A percentile compares a stretch with the other conserved stretches of the same genome.
phyloP scores from a whole-genome alignment of 2,888 invertebrate genomes.

The Sicus ferrugineus region DNA sequence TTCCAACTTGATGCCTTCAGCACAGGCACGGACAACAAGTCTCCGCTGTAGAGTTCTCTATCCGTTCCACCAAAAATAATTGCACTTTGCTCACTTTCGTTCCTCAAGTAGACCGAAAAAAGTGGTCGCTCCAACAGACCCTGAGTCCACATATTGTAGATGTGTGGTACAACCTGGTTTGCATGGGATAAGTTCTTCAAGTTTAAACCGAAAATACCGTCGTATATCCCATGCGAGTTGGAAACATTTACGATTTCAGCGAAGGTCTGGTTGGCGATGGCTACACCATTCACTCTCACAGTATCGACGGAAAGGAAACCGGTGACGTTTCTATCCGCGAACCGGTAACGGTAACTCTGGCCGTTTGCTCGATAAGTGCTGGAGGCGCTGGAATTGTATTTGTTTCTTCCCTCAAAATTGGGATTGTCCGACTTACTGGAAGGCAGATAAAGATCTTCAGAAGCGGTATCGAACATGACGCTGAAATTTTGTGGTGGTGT shows the following conservation, averaged over 20 bases:
- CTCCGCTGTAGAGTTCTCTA: conserved; percentile 78
- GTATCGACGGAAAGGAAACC: conserved; percentile 93
- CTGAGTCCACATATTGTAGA: conserved; percentile 89
- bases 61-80: conserved; percentile 92
- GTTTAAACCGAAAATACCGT: conserved; percentile 95
- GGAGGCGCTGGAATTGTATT: conserved; percentile 68
- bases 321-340: conserved; percentile 93
- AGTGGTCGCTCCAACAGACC: conserved; percentile 73
- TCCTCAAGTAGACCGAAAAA: conserved; percentile 92
- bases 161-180: conserved; percentile 86
- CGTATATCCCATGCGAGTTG: conserved; percentile 96
- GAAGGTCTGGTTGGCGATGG: conserved; percentile 83
- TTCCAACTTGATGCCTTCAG: conserved; percentile 92
- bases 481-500: conserved; percentile 88
- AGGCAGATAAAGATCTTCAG: conserved; percentile 98
- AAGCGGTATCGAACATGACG: conserved; percentile 88
- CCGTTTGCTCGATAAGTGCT: conserved; percentile 85
- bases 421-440: conserved; percentile 96
- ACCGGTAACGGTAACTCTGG: conserved; percentile 87
- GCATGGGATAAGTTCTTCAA: conserved; percentile 82
- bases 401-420: conserved; percentile 69
- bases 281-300: conserved; percentile 74
- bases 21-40: conserved; percentile 75
- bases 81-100: conserved; percentile 79
- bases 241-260: conserved; percentile 95